Conservation (phyloP, 2,113 vertebrate genomes). For the Ameiurus melas region DNA sequence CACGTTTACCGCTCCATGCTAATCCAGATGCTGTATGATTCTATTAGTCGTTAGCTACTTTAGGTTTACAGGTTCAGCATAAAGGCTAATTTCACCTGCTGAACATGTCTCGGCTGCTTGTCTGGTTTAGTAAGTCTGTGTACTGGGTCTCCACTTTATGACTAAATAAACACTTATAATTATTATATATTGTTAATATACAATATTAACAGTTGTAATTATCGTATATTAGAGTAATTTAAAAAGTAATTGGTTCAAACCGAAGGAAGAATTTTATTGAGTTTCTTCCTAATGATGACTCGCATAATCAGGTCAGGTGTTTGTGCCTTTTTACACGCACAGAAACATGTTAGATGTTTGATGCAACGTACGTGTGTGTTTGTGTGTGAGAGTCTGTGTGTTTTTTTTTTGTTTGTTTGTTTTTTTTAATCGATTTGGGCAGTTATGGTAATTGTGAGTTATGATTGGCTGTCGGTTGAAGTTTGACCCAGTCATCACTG, state of each 20-base stretch:
- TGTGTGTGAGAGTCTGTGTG: background rate
- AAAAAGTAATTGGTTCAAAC: background rate
- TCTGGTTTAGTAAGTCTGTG: background rate
- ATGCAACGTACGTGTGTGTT: background rate
- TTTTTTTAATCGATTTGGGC: background rate
- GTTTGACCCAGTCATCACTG: background rate
- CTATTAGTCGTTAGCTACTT: background rate
- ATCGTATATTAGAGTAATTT: background rate
- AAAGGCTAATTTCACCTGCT: background rate
- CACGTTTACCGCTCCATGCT: background rate
- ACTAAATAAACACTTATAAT: background rate
- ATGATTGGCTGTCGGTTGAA: background rate
- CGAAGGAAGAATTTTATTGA: background rate
- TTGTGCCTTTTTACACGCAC: background rate
- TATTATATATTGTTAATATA: background rate
- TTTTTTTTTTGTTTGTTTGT: background rate
- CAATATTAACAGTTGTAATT: background rate
- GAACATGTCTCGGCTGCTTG: background rate
- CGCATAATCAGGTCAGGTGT: background rate
- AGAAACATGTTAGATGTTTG: background rate
- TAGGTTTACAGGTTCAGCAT: background rate
- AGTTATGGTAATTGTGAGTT: background rate
- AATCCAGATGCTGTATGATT: background rate
- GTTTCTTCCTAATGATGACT: background rate
- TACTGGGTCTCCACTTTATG: background rate